Percentiles rank a stretch among this genome's conserved stretches.
These are phyloP conservation scores for Nasonia vitripennis DNA, from an alignment of 1,140 invertebrate species.

Conservation along the genomic window DNA sequence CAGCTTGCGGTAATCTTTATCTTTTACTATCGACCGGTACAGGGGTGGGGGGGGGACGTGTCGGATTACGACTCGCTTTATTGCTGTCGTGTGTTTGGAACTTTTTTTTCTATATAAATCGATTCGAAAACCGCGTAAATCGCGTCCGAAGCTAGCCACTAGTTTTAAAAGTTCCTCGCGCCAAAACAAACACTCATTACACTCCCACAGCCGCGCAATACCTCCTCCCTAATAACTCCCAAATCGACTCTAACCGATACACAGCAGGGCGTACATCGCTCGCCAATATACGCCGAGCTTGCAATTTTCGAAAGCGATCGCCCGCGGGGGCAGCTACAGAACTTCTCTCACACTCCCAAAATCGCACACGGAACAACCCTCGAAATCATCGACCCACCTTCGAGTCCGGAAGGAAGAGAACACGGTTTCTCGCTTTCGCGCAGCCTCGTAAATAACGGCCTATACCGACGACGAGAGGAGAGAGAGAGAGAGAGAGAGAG, in stretches of 20 bases:
- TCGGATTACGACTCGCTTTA: background rate
- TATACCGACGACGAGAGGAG: background rate
- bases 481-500: too few relatives aligned
- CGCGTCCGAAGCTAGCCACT: too few relatives aligned
- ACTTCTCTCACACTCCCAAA: background rate
- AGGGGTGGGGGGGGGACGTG: too few relatives aligned
- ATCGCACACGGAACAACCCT: background rate
- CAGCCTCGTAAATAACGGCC: slow-evolving; percentile 4
- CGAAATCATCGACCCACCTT: background rate
- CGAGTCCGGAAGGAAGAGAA: slow-evolving; percentile 4
- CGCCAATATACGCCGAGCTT: background rate
- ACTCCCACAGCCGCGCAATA: too few relatives aligned
- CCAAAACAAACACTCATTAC: background rate
- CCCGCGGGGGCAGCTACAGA: too few relatives aligned
- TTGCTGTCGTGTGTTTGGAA: too few relatives aligned
- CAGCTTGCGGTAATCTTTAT: background rate
- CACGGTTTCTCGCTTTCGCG: slow-evolving; percentile 27
- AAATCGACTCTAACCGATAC: too few relatives aligned
- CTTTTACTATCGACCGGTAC: background rate
- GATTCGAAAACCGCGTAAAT: too few relatives aligned
- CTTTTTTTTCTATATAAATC: too few relatives aligned
- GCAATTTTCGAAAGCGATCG: background rate
- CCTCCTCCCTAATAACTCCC: too few relatives aligned
- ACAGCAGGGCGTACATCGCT: too few relatives aligned
- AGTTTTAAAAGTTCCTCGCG: too few relatives aligned